Evolutionary conservation across 2,888 invertebrate genomes (phyloP), one percentile per base, ranked within the genome.

Genomic region (Drosophila rubida): DNA sequence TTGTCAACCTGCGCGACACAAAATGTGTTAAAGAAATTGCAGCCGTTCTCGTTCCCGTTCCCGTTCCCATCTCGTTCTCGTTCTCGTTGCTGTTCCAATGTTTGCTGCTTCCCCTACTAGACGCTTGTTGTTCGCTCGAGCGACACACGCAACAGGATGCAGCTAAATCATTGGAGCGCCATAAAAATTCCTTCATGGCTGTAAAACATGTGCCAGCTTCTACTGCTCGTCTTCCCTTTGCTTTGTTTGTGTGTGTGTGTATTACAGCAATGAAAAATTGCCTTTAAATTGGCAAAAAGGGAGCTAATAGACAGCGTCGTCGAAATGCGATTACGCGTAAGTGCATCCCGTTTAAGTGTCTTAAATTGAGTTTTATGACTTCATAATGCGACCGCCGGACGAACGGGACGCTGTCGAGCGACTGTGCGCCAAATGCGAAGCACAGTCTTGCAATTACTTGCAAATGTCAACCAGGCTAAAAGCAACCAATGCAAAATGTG

Each of bases 351-450:
- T 65, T 86, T 51, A 78, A 76, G 55, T 57, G 44, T 46, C 68
- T 80, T 64, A 73, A 86, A 82, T 88, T 80, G 80, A 72, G 70
- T 88, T 86, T 74, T 82, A 84, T 86, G 78, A 63, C 83, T 79
- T 67, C 73, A 75, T 85, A 80, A 80, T 87, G 71, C 44, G 64
- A 9, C 50, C 54, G 35, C 13, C 14, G 35, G 13, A 0, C 7
- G 35, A 13, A 13, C 13, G 7, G 1, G 2, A 6, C 7, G 13
- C 4, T 2, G 27, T 8, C 8, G 35, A 13, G 1, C 11, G 39
- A 22, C 16, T 23, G 23, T 49, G 35, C 16, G n/a, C 11, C 39
- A 14, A 39, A 9, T 14, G 27, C 32, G 13, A 13, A 22, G 51
- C 39, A 48, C 23, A 42, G 48, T 25, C 35, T 25, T 14, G 54